Conservation (phyloP, 1,140 invertebrate genomes). For the Drosophila virilis region DNA sequence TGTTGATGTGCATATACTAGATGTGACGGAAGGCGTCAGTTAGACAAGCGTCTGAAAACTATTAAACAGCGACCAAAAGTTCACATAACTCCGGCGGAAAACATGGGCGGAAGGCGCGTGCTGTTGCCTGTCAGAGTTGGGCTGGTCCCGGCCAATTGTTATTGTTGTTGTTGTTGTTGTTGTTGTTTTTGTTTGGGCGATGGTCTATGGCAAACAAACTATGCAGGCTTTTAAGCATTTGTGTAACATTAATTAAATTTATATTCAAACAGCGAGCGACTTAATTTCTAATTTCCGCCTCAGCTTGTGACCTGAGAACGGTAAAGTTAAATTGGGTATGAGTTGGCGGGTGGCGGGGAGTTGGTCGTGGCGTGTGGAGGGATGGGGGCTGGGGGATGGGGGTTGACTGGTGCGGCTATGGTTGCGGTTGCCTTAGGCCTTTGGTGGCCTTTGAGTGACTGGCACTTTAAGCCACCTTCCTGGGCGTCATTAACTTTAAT, state of each 20-base stretch:
- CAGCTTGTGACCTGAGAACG: slow-evolving; percentile 44
- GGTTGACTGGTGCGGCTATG: slow-evolving; percentile 32
- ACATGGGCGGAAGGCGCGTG: slow-evolving; percentile 55
- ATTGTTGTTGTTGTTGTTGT: slow-evolving; percentile 23
- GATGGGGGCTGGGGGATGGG: not conserved
- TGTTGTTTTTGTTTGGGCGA: slow-evolving; percentile 47
- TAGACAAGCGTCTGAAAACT: slow-evolving; percentile 81
- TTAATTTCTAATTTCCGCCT: slow-evolving; percentile 82
- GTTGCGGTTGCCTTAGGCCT: slow-evolving; percentile 20
- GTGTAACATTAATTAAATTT: slow-evolving; percentile 83
- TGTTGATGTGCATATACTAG: slow-evolving; percentile 10
- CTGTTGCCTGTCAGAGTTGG: slow-evolving; percentile 29
- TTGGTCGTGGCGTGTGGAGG: not conserved
- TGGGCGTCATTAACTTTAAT: slow-evolving; percentile 81
- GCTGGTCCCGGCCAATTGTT: slow-evolving; percentile 22
- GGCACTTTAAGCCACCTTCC: slow-evolving; percentile 80
- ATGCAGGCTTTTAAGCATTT: slow-evolving; percentile 79
- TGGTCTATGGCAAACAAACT: slow-evolving; percentile 77
- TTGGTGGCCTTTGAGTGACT: slow-evolving; percentile 66
- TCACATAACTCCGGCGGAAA: slow-evolving; percentile 58
- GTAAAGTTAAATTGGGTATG: slow-evolving; percentile 33
- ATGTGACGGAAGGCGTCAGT: slow-evolving; percentile 77
- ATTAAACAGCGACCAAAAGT: slow-evolving; percentile 80
- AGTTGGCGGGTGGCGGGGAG: slow-evolving; percentile 12
- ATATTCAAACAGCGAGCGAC: slow-evolving; percentile 82